A percentile compares a stretch with the other conserved stretches of the same genome.
These are phyloP conservation scores for Pseudonaja textilis DNA, from an alignment of 2,113 vertebrate genomes.

Conservation along the genomic window DNA sequence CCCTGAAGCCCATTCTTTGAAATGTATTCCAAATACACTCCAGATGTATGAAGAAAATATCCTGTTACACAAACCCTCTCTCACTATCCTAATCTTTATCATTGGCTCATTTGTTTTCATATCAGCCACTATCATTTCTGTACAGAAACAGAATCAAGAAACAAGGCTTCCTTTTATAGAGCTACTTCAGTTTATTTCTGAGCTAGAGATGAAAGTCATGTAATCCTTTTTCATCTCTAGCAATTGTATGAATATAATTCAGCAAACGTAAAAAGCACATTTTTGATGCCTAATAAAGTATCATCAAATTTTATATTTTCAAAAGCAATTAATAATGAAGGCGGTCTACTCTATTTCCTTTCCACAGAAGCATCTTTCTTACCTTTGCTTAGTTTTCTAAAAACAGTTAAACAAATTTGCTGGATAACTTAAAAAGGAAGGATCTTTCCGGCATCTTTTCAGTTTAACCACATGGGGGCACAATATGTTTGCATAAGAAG, in stretches of 20 bases:
- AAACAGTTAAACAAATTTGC: not conserved
- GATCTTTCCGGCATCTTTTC: constrained; percentile 36
- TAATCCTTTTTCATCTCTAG: not conserved
- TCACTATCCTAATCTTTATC: not conserved
- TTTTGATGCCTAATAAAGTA: not conserved
- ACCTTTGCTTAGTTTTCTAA: not conserved
- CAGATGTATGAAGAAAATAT: not conserved
- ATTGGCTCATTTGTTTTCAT: not conserved
- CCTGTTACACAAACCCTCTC: not conserved
- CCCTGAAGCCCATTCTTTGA: not conserved
- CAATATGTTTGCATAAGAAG: constrained; percentile 61
- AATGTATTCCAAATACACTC: not conserved
- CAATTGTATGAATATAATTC: not conserved
- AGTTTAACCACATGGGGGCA: constrained; percentile 68
- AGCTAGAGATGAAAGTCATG: not conserved
- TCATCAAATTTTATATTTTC: not conserved
- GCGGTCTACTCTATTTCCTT: not conserved
- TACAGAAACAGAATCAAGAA: not conserved
- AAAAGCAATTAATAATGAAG: not conserved
- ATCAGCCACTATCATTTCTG: not conserved
- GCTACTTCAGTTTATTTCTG: not conserved
- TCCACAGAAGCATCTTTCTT: not conserved
- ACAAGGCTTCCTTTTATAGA: not conserved
- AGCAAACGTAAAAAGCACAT: not conserved
- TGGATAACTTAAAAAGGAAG: not conserved